phyloP scores from a whole-genome alignment of 2,113 vertebrate species.

The Chloropsis cyanopogon region DNA sequence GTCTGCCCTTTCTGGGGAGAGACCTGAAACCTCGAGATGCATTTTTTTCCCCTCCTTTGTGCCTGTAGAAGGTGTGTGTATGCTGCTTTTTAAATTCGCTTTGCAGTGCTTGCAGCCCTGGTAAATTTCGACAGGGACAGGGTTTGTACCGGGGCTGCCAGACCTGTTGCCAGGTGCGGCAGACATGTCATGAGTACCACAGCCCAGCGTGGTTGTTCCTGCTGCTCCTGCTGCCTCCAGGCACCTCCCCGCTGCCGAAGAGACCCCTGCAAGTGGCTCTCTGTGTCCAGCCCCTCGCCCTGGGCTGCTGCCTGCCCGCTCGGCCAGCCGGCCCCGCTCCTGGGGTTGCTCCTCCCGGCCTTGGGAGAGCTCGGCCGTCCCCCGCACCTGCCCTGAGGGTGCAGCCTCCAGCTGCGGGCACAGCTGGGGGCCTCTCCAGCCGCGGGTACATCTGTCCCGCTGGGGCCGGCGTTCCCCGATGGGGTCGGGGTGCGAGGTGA shows the following conservation, averaged over 20 bases:
- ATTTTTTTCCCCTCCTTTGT: accelerated
- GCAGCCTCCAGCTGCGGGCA: background rate
- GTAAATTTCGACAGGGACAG: accelerated
- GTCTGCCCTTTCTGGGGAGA: background rate
- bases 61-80: background rate
- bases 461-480: background rate
- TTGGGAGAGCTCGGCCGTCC: background rate
- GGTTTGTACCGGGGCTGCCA: background rate
- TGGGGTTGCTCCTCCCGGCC: background rate
- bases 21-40: background rate
- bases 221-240: background rate
- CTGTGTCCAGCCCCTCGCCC: background rate
- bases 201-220: no score
- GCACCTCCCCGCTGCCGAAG: background rate
- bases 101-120: no score
- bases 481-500: background rate
- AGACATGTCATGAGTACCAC: background rate
- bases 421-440: background rate
- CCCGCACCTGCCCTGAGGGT: background rate
- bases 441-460: background rate
- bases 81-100: background rate
- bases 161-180: background rate
- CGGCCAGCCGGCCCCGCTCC: background rate
- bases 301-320: background rate
- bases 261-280: background rate